Conservation (phyloP, 2,888 invertebrate species). For the Kuschelorhynchus macadamiae region DNA sequence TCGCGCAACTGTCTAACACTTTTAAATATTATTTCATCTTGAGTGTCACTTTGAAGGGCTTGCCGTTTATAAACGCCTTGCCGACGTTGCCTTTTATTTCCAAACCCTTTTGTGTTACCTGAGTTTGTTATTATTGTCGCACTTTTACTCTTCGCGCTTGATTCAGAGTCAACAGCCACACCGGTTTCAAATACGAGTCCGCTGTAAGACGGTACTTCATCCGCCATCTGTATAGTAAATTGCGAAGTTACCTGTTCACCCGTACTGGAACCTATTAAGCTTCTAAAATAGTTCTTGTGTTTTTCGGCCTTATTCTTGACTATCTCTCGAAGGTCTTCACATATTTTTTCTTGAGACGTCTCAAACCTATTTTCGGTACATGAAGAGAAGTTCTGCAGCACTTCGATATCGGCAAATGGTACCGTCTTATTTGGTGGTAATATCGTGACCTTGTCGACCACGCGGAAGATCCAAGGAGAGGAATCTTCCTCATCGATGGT, state of each 20-base stretch:
- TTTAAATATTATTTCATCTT: constrained; percentile 57
- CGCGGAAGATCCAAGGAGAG: constrained; percentile 60
- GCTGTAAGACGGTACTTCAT: constrained; percentile 28
- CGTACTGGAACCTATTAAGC: constrained; percentile 52
- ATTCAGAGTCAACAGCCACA: neutral
- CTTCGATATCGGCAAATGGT: constrained; percentile 1
- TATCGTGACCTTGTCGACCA: constrained; percentile 49
- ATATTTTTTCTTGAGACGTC: constrained; percentile 7
- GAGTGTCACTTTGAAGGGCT: constrained; percentile 28
- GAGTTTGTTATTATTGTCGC: constrained; percentile 17
- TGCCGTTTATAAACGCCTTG: constrained; percentile 55
- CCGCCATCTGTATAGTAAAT: constrained; percentile 55
- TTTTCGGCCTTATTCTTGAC: constrained; percentile 62
- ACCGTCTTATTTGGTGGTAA: constrained; percentile 21
- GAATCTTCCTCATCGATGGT: constrained; percentile 40
- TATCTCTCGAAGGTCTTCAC: constrained; percentile 56
- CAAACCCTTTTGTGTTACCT: constrained; percentile 48
- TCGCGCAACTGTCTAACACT: constrained; percentile 64
- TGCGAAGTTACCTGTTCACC: constrained; percentile 33
- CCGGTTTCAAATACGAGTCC: constrained; percentile 9
- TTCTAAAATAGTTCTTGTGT: constrained; percentile 61
- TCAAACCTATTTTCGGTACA: too few relatives aligned
- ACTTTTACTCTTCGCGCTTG: constrained; percentile 19
- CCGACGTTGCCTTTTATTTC: constrained; percentile 59
- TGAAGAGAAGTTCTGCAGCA: neutral